Percentiles rank a stretch among this genome's conserved stretches.
These are phyloP conservation scores for Thereva nobilitata DNA, from an alignment of 2,888 invertebrate species.

Conservation along the genomic window DNA sequence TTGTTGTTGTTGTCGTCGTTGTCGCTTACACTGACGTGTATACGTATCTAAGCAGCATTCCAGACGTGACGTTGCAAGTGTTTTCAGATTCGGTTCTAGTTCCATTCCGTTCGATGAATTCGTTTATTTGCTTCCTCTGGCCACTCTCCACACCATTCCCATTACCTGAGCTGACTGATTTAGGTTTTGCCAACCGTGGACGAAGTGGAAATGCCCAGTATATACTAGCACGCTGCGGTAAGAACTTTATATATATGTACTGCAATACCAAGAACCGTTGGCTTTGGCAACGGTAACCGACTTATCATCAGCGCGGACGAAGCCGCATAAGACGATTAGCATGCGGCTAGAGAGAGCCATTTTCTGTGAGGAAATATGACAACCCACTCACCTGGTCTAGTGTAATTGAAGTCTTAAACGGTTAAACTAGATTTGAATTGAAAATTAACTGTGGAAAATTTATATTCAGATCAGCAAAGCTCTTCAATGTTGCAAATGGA, in stretches of 20 bases:
- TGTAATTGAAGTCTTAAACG: no score
- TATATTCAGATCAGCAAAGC: no score
- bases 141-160: background rate
- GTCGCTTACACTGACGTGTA: conserved; percentile 4
- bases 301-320: conserved; percentile 17
- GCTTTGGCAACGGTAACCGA: conserved; percentile 34
- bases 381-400: conserved; percentile 13
- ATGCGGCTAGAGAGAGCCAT: background rate
- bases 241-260: background rate
- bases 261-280: conserved; percentile 32
- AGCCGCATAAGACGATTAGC: conserved; percentile 33
- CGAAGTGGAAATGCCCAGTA: no score
- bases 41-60: conserved; percentile 15
- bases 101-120: background rate
- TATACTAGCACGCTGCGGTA: no score
- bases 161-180: no score
- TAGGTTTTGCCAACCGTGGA: no score
- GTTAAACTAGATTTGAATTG: no score
- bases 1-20: background rate
- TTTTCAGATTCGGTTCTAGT: background rate
- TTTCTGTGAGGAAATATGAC: background rate
- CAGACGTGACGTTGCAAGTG: conserved; percentile 10
- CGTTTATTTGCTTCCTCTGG: conserved; percentile 1
- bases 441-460: no score
- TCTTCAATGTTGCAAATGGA: no score